Conservation (phyloP, 2,113 vertebrate genomes). For the Eurypyga helias region DNA sequence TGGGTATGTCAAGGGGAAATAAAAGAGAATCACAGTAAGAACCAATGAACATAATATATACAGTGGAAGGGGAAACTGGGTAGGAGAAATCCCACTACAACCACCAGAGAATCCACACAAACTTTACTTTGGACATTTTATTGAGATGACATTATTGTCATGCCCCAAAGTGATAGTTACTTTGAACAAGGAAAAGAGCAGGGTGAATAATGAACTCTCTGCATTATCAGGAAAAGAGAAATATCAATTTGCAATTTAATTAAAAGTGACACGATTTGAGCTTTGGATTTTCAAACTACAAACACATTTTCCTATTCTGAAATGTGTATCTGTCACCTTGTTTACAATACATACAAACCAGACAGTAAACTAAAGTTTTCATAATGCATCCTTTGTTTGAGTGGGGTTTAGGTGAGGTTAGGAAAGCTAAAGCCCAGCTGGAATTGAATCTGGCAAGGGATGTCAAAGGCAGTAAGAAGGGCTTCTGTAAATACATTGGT, state of each 20-base stretch:
- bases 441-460: not conserved
- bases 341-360: not conserved
- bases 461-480: not conserved
- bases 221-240: not conserved
- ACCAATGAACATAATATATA: not conserved
- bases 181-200: not conserved
- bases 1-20: not conserved
- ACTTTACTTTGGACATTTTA: not conserved
- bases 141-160: not conserved
- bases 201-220: not conserved
- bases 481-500: not conserved
- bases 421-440: not conserved
- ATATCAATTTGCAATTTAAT: not conserved
- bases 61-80: not conserved
- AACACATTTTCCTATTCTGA: not conserved
- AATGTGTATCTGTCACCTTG: not conserved
- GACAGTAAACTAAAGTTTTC: not conserved
- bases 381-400: not conserved
- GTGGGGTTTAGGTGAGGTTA: not conserved
- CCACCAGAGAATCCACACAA: not conserved
- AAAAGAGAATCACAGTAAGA: not conserved
- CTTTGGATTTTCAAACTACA: not conserved
- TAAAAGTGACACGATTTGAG: not conserved
- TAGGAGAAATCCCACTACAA: not conserved
- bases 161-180: not conserved